A percentile compares a stretch with the other conserved stretches of the same genome.
Conservation (phyloP, 2,888 invertebrate species). For the Papilio elwesi region DNA sequence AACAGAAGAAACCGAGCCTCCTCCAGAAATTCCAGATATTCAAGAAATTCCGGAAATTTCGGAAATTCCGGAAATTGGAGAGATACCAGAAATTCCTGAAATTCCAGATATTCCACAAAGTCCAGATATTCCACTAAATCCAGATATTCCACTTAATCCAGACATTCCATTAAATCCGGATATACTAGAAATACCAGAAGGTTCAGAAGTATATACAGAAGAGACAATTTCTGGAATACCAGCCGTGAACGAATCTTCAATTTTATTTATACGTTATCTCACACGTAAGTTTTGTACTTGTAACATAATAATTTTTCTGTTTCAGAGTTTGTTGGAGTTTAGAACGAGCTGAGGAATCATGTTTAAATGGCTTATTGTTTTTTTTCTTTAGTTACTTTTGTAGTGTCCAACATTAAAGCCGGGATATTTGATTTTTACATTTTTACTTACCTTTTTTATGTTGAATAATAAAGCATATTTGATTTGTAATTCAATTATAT, state of each 20-base stretch:
- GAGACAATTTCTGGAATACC: conserved; percentile 57
- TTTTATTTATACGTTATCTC: conserved; percentile 74
- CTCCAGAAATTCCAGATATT: conserved; percentile 46
- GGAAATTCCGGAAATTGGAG: conserved; percentile 11
- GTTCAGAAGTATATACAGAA: conserved; percentile 54
- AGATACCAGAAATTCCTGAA: conserved; percentile 11
- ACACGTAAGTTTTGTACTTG: conserved; percentile 72
- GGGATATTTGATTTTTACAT: not conserved
- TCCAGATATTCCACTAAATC: conserved; percentile 13
- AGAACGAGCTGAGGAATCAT: not conserved
- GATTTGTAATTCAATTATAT: too few species aligned
- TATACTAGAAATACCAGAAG: conserved; percentile 16
- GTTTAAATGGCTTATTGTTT: not conserved
- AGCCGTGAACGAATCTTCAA: conserved; percentile 65
- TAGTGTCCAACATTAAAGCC: conserved; percentile 25
- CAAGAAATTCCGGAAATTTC: conserved; percentile 14
- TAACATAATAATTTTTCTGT: conserved; percentile 56
- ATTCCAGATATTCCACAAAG: conserved; percentile 1
- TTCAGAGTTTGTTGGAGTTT: conserved; percentile 54
- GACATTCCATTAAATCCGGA: conserved; percentile 1
- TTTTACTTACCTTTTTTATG: not conserved
- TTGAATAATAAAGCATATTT: too few species aligned
- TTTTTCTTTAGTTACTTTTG: not conserved
- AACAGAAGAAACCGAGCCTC: conserved; percentile 69
- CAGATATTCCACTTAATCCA: not conserved